Percentiles rank a stretch among this genome's conserved stretches.
These are phyloP conservation scores for Hycleus cichorii DNA, from an alignment of 1,140 invertebrate species.

Conservation along the genomic window DNA sequence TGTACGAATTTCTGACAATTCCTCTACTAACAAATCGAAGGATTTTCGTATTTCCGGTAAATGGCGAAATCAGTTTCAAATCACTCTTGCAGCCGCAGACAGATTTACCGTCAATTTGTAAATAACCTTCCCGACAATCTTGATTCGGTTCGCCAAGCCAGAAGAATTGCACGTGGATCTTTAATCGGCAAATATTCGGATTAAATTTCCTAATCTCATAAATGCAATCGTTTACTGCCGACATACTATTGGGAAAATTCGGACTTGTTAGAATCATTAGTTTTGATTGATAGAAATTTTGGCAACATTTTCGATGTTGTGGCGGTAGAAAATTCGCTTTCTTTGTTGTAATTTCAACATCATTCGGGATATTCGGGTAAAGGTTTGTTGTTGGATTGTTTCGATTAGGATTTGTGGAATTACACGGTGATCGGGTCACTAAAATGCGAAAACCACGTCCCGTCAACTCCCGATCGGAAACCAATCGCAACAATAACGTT, in stretches of 20 bases:
- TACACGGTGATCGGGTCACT: slow-evolving; percentile 43
- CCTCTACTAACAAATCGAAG: slow-evolving; percentile 36
- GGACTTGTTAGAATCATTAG: slow-evolving; percentile 49
- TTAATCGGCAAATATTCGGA: slow-evolving; percentile 44
- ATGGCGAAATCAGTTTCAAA: slow-evolving; percentile 39
- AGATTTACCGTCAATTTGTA: slow-evolving; percentile 49
- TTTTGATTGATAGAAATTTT: slow-evolving; percentile 41
- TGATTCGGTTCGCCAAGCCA: slow-evolving; percentile 42
- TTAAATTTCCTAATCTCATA: slow-evolving; percentile 45
- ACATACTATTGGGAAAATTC: slow-evolving; percentile 45
- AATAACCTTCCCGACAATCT: slow-evolving; percentile 43
- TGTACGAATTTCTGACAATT: slow-evolving; percentile 17
- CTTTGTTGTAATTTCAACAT: slow-evolving; percentile 14
- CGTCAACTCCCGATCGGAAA: slow-evolving; percentile 14
- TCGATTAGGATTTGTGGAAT: background rate
- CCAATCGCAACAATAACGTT: slow-evolving; percentile 27
- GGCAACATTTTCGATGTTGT: slow-evolving; percentile 33
- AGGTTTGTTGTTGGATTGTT: background rate
- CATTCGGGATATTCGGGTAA: slow-evolving; percentile 16
- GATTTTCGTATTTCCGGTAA: slow-evolving; percentile 34
- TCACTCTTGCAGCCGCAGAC: slow-evolving; percentile 51
- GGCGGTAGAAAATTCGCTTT: no score
- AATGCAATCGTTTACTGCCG: slow-evolving; percentile 40
- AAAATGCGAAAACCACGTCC: slow-evolving; percentile 47
- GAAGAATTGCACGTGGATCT: slow-evolving; percentile 50